Base-by-base conservation (phyloP, 2,888 invertebrate genomes). In the Sepioteuthis lessoniana region DNA sequence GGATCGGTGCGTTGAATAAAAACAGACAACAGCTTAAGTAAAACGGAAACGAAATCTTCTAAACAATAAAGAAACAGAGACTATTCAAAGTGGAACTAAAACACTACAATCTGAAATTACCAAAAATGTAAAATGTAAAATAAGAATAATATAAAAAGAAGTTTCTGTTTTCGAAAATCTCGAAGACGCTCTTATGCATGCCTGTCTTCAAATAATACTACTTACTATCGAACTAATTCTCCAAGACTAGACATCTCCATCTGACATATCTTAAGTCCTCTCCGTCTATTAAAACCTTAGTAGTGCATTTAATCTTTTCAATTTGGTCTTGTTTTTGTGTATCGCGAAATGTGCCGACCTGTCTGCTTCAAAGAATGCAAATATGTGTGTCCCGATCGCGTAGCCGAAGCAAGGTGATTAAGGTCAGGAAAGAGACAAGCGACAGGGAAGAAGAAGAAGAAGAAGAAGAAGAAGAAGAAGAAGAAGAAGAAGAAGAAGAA, bases 201-300 rank as follows among this genome's bases (percentile, higher is more conserved):
- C 16, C n/a, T 35, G 76, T 76, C 76, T 76, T n/a, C n/a, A 76
- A 76, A 76, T 76, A 76, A 76, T n/a, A 76, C 76, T n/a, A 76
- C 76, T 76, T 76, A 76, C 76, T 8, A 31, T 31, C n/a, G n/a
- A 16, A 76, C 76, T 76, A 76, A 76, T 76, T 76, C 76, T 76
- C 76, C n/a, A 76, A n/a, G n/a, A 16, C n/a, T 31, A 76, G 76
- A 76, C 76, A 35, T 76, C n/a, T 76, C 76, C 76, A 76, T n/a
- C 76, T 76, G 76, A 76, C 76, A 76, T 76, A n/a, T 76, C 76
- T 76, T 76, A n/a, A 76, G 76, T 76, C 76, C 3, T 76, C 19
- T 76, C 76, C 76, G n/a, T 76, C 76, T 76, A 76, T 76, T 76
- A 76, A 76, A 76, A 76, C 76, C 76, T n/a, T n/a, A 35, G 76